These are phyloP conservation scores for Nebria brevicollis DNA, from an alignment of 2,888 invertebrate genomes.

Conservation along the genomic window DNA sequence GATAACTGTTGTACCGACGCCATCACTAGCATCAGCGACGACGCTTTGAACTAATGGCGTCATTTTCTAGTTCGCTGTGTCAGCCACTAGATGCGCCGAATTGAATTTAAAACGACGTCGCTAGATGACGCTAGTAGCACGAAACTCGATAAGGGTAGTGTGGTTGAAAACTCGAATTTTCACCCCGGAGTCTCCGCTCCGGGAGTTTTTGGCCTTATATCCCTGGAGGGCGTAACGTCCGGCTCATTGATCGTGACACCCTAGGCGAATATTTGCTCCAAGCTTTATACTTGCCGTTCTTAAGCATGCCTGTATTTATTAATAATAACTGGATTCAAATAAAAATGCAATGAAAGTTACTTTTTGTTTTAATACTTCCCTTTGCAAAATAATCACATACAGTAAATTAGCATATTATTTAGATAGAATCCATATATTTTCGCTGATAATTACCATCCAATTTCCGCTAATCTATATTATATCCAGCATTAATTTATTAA, in stretches of 20 bases:
- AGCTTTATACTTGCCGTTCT: not conserved
- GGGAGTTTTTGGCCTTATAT: constrained; percentile 49
- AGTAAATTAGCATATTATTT: no score
- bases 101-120: not conserved
- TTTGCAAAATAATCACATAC: no score
- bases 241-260: constrained; percentile 58
- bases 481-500: not conserved
- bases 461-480: not conserved
- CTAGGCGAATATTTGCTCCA: constrained; percentile 51
- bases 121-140: not conserved
- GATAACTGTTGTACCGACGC: constrained; percentile 9
- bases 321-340: not conserved
- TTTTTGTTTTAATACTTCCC: no score
- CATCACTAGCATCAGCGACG: constrained; percentile 47
- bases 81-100: constrained; percentile 38
- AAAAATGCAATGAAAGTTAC: not conserved
- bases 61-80: constrained; percentile 46
- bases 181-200: constrained; percentile 19
- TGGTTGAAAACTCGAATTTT: constrained; percentile 31
- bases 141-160: constrained; percentile 21
- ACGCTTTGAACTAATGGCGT: constrained; percentile 47
- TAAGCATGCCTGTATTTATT: not conserved
- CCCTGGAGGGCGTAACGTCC: constrained; percentile 48
- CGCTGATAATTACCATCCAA: not conserved
- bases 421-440: not conserved